Evolutionary conservation across 2,113 vertebrate species (phyloP).

Genomic region (Serinus canaria): DNA sequence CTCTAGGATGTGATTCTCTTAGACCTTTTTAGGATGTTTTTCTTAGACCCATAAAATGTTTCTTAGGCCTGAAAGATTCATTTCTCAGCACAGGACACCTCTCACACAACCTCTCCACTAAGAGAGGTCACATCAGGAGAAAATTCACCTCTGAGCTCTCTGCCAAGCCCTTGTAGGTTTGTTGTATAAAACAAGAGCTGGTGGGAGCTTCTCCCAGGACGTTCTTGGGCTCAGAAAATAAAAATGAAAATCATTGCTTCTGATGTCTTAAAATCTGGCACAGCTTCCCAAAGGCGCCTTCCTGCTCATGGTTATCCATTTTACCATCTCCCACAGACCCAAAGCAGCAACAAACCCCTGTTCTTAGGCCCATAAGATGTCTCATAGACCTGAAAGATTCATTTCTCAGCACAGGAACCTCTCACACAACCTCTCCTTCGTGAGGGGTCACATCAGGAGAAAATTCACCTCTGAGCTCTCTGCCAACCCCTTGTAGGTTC

Average conservation of each 20-base stretch:
- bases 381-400: too few species aligned
- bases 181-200: neutral
- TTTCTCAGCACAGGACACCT: neutral
- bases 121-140: neutral
- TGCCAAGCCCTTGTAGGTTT: neutral
- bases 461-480: too few species aligned
- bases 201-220: neutral
- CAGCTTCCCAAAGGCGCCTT: neutral
- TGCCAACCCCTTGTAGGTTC: too few species aligned
- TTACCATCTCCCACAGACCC: neutral
- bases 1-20: neutral
- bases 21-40: too few species aligned
- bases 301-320: fast-evolving
- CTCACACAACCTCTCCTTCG: too few species aligned
- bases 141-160: neutral
- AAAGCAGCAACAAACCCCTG: neutral
- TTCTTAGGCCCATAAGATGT: too few species aligned
- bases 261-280: neutral
- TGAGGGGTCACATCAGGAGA: too few species aligned
- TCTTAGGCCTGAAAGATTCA: neutral
- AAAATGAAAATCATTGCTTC: neutral
- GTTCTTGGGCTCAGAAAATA: neutral
- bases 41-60: too few species aligned
- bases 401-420: too few species aligned
- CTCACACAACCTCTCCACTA: neutral